These are phyloP conservation scores for Drosophila funebris DNA, from an alignment of 1,140 invertebrate species.

Conservation along the genomic window DNA sequence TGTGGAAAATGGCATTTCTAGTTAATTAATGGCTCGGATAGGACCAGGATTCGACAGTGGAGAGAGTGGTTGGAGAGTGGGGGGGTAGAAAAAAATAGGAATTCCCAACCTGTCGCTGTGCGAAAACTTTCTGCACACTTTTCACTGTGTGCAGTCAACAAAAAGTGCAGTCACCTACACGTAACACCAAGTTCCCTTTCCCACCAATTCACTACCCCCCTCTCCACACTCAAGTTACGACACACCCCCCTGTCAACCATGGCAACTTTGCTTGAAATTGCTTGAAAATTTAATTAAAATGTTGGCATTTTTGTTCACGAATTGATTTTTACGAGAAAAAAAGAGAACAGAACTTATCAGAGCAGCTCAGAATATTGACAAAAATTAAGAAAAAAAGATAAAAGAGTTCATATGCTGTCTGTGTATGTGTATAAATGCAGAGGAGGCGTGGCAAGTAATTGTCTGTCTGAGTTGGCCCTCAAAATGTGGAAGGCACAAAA, in stretches of 20 bases:
- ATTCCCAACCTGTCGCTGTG: conserved; percentile 13
- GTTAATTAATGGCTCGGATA: conserved; percentile 74
- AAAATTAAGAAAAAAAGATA: not conserved
- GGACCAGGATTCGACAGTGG: not conserved
- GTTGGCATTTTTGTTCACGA: conserved; percentile 63
- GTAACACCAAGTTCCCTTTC: not conserved
- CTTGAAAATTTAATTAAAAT: conserved; percentile 78
- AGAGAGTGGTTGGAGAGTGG: not conserved
- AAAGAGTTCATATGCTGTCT: not conserved
- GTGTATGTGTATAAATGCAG: not conserved
- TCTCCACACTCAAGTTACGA: not conserved
- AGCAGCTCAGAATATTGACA: conserved; percentile 20
- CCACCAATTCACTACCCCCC: not conserved
- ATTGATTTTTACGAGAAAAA: conserved; percentile 51
- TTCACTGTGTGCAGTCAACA: conserved; percentile 55
- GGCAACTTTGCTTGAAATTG: conserved; percentile 63
- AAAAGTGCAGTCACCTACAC: conserved; percentile 44
- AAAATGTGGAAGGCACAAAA: not conserved
- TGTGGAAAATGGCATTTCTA: conserved; percentile 81
- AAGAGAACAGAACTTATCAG: conserved; percentile 11
- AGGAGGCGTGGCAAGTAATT: conserved; percentile 5
- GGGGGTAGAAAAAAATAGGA: not conserved
- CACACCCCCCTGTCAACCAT: conserved; percentile 47
- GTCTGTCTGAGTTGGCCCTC: not conserved
- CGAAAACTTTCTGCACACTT: conserved; percentile 63